phyloP scores from a whole-genome alignment of 2,888 invertebrate species.

The Copidosoma aretas region DNA sequence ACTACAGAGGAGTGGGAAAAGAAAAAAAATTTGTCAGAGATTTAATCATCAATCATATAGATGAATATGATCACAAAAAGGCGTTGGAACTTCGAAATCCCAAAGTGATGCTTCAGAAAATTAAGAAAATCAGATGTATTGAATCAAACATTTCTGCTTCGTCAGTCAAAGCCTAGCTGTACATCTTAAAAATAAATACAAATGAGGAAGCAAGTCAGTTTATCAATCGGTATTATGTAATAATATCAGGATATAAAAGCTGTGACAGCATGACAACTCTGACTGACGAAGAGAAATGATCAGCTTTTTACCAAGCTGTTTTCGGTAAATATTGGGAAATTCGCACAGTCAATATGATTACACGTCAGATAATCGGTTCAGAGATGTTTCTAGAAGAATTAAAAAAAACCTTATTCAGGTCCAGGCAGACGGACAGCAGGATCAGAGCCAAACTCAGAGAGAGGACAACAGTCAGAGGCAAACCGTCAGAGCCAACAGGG shows the following conservation, averaged over 20 bases:
- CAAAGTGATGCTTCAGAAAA: constrained; percentile 34
- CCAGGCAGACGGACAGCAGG: too few relatives aligned
- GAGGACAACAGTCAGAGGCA: too few relatives aligned
- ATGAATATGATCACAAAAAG: constrained; percentile 40
- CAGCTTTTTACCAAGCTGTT: not conserved
- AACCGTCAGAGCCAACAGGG: too few relatives aligned
- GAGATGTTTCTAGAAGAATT: too few relatives aligned
- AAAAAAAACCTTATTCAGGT: too few relatives aligned
- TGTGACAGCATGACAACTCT: too few relatives aligned
- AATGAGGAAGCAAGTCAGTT: constrained; percentile 32
- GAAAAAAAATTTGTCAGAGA: constrained; percentile 32
- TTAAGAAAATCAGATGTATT: constrained; percentile 31
- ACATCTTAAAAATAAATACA: constrained; percentile 33
- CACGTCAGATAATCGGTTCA: too few relatives aligned
- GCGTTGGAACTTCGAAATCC: constrained; percentile 35
- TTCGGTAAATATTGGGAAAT: too few relatives aligned
- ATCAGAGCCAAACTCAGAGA: too few relatives aligned
- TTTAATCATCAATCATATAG: constrained; percentile 39
- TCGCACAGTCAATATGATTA: too few relatives aligned
- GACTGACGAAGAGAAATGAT: constrained; percentile 40
- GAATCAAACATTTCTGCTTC: constrained; percentile 21
- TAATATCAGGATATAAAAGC: constrained; percentile 37
- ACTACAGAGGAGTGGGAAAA: not conserved
- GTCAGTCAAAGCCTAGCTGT: constrained; percentile 34
- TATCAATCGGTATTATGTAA: constrained; percentile 37